Percentiles rank a stretch among this genome's conserved stretches.
phyloP scores from a whole-genome alignment of 1,140 invertebrate genomes.

The Cydia pomonella region DNA sequence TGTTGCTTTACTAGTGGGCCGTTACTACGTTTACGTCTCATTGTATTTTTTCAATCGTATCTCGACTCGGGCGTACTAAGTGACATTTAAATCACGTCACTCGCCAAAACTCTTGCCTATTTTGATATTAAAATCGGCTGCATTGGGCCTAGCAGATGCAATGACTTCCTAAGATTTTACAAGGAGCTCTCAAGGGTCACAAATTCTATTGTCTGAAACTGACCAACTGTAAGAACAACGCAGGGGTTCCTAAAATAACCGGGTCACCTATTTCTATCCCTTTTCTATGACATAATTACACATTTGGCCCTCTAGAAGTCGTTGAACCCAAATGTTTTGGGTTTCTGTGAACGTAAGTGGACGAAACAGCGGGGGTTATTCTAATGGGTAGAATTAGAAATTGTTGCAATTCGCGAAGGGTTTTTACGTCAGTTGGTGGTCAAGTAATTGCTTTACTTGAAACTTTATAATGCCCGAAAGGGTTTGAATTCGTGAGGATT shows the following conservation, averaged over 20 bases:
- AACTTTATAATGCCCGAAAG: constrained; percentile 2
- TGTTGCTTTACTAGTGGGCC: constrained; percentile 3
- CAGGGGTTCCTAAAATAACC: constrained; percentile 65
- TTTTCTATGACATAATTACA: constrained; percentile 68
- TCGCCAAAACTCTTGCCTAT: too few species aligned
- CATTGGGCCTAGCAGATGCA: constrained; percentile 50
- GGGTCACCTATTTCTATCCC: constrained; percentile 72
- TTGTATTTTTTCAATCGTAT: constrained; percentile 21
- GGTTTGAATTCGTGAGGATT: background rate
- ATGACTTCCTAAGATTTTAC: constrained; percentile 46
- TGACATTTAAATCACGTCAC: background rate
- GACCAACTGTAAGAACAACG: constrained; percentile 65
- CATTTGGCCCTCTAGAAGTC: constrained; percentile 60
- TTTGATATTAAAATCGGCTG: background rate
- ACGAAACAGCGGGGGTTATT: constrained; percentile 64
- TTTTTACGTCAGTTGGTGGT: constrained; percentile 42
- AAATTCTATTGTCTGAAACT: constrained; percentile 69
- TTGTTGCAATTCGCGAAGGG: constrained; percentile 54
- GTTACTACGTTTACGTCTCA: constrained; percentile 22
- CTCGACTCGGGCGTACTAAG: background rate
- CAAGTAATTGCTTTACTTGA: constrained; percentile 35
- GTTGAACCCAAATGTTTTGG: constrained; percentile 67
- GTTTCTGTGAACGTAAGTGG: constrained; percentile 65
- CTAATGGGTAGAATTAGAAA: constrained; percentile 45
- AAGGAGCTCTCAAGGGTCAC: constrained; percentile 49